Evolutionary conservation across 2,797 vertebrate genomes (phyloP).

Genomic region (Sitta carolinensis): DNA sequence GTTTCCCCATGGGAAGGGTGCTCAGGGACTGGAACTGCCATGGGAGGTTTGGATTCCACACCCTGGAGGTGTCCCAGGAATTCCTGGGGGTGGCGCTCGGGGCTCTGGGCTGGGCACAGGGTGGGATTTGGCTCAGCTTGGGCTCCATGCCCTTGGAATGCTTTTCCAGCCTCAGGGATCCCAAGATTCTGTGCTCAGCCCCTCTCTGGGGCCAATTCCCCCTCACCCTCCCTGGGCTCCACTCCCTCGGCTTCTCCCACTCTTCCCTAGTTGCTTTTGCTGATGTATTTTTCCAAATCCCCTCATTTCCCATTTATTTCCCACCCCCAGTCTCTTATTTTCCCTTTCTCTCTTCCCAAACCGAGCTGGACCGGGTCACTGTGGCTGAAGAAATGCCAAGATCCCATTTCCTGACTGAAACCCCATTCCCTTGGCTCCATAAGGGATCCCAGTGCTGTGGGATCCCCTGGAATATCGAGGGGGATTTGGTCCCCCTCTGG

Average conservation of each 20-base stretch:
- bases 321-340: too few species aligned
- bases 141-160: accelerated
- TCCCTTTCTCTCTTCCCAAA: neutral
- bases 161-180: neutral
- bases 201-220: neutral
- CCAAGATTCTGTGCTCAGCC: neutral
- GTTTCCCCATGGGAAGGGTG: too few species aligned
- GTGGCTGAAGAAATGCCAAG: too few species aligned
- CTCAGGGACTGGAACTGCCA: neutral
- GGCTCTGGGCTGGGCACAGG: neutral
- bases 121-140: accelerated
- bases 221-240: too few species aligned
- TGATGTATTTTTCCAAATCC: neutral
- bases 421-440: accelerated
- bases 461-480: neutral
- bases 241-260: neutral
- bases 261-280: too few species aligned
- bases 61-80: neutral
- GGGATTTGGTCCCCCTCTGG: too few species aligned
- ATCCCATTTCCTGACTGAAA: neutral
- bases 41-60: neutral
- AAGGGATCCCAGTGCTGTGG: accelerated
- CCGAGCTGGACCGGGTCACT: neutral
- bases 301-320: neutral
- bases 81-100: neutral